Evolutionary conservation across 2,888 invertebrate genomes (phyloP), one percentile per base, ranked within the genome.

Genomic region (Morpho deidamia): DNA sequence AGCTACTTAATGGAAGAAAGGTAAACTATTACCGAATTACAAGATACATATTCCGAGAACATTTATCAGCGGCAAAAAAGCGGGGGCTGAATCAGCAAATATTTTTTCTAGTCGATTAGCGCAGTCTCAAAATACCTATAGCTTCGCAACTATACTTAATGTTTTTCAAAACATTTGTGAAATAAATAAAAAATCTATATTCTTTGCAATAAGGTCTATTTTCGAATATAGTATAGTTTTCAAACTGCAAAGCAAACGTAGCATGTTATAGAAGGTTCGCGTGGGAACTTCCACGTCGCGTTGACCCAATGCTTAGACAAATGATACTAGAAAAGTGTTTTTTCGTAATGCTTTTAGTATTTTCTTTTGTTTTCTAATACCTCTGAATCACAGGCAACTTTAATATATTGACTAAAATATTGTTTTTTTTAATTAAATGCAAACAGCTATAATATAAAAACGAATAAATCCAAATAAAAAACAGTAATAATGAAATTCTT

Each of bases 81-180:
- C 72, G 71, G 68, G 70, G 66, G 80, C 78, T 74, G 81, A 83
- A 75, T 86, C 81, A 71, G 81, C 86, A 82, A 85, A 84, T 86
- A 83, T 87, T 88, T 88, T 86, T 87, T 87, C 81, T 82, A 76
- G 81, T 72, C 83, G 81, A 87, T 89, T 88, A 88, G 83, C 79
- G 80, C 73, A 78, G 81, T 81, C 78, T 78, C 74, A 72, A 80
- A 84, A 82, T 83, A 85, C 81, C 81, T 83, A 81, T 69, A 71
- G 70, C 48, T 51, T 55, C 53, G 35, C 60, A 56, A 57, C 72
- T 61, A 72, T 43, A 12, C n/a, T 8, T 5, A 8, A 9, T 10
- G 14, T 12, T 8, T 46, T 39, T 42, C 44, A 23, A 44, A 53
- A 42, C 38, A 32, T 23, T 33, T 8, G 9, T 1, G 10, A 12